A percentile compares a stretch with the other conserved stretches of the same genome.
Conservation (phyloP, 2,797 vertebrate genomes). For the Crenichthys baileyi region DNA sequence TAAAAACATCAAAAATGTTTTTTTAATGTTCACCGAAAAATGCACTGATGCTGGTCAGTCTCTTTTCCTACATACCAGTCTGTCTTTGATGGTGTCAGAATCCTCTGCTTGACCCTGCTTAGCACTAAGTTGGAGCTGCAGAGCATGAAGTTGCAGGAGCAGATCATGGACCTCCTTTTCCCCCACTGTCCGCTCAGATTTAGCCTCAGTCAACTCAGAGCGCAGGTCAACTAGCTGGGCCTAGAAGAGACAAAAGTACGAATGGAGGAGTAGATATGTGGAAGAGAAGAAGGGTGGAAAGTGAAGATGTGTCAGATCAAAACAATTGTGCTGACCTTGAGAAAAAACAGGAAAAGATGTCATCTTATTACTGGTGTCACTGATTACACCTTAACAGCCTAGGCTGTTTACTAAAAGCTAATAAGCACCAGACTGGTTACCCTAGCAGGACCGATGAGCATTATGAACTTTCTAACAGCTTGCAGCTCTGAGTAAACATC, state of each 20-base stretch:
- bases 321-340: not conserved
- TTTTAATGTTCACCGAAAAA: not conserved
- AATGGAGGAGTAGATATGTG: not conserved
- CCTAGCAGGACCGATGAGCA: no score
- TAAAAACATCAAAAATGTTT: not conserved
- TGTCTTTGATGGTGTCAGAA: slow-evolving; percentile 92
- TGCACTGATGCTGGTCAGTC: no score
- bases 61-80: slow-evolving; percentile 84
- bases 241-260: slow-evolving; percentile 64
- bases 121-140: slow-evolving; percentile 93
- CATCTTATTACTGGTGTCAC: not conserved
- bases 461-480: no score
- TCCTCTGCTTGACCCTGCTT: slow-evolving; percentile 90
- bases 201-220: slow-evolving; percentile 92
- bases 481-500: no score
- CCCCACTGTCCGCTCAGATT: slow-evolving; percentile 88
- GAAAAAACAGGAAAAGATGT: not conserved
- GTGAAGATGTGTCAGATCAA: not conserved
- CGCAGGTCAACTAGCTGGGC: slow-evolving; percentile 95
- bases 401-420: no score
- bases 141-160: slow-evolving; percentile 92
- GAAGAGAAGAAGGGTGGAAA: not conserved
- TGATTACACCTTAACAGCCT: no score
- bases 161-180: slow-evolving; percentile 96
- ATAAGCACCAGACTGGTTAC: no score